Evolutionary conservation across 2,113 vertebrate species (phyloP).

Genomic region (Lophius piscatorius): DNA sequence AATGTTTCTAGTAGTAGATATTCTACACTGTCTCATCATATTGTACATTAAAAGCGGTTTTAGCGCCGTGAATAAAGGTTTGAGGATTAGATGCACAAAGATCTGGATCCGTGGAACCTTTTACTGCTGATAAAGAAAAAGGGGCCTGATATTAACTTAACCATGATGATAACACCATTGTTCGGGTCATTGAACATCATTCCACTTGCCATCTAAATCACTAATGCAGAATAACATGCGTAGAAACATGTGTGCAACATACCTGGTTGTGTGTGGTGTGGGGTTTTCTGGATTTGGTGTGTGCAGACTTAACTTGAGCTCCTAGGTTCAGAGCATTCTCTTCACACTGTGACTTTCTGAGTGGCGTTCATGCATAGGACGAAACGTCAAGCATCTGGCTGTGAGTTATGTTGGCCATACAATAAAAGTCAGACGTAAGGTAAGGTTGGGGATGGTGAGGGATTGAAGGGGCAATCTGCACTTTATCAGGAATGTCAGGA

Average conservation of each 20-base stretch:
- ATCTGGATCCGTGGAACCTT: no score
- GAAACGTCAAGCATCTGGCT: conserved; percentile 11
- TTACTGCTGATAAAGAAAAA: no score
- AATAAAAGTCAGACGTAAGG: conserved; percentile 52
- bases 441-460: conserved; percentile 19
- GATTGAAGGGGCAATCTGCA: conserved; percentile 65
- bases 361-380: conserved; percentile 31
- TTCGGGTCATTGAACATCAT: not conserved
- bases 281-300: conserved; percentile 19
- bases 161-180: not conserved
- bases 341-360: conserved; percentile 22
- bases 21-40: no score
- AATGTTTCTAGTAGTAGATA: no score
- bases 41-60: no score
- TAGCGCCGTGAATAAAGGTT: no score
- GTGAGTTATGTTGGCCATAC: conserved; percentile 48
- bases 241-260: not conserved
- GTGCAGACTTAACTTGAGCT: conserved; percentile 8
- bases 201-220: not conserved
- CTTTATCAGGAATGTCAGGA: conserved; percentile 61
- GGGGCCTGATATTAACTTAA: no score
- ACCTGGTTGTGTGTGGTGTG: not conserved
- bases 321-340: not conserved
- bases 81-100: no score
- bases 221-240: not conserved